Conservation (phyloP, 2,113 vertebrate species). For the Platichthys flesus region DNA sequence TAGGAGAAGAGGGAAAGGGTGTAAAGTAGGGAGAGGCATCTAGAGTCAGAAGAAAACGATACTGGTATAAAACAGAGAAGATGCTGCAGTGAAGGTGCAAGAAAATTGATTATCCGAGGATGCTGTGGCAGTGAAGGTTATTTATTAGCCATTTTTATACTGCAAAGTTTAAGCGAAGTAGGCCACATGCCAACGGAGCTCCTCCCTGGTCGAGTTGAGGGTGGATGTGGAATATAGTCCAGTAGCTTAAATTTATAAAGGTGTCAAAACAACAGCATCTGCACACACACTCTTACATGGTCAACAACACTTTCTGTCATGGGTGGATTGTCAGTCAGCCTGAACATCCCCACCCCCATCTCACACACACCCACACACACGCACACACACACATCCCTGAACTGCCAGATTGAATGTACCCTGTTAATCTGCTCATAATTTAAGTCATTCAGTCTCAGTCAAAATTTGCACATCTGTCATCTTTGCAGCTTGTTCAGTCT, state of each 20-base stretch:
- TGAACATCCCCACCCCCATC: no score
- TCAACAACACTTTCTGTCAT: background rate
- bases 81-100: background rate
- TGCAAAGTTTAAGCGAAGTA: background rate
- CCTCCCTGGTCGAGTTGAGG: background rate
- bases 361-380: background rate
- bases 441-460: conserved; percentile 44
- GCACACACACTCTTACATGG: conserved; percentile 12
- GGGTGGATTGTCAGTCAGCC: background rate
- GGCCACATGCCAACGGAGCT: background rate
- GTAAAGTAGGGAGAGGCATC: background rate
- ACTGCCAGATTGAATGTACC: conserved; percentile 43
- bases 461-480: conserved; percentile 73
- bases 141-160: background rate
- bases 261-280: conserved; percentile 9
- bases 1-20: background rate
- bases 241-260: conserved; percentile 14
- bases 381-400: conserved; percentile 27
- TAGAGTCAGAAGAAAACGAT: no score
- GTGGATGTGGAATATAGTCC: background rate
- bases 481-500: conserved; percentile 25
- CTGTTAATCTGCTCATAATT: conserved; percentile 75
- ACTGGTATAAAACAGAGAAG: background rate
- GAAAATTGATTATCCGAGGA: background rate
- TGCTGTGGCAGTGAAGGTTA: background rate